Conservation (phyloP, 2,797 vertebrate genomes). For the Ataeniobius toweri region DNA sequence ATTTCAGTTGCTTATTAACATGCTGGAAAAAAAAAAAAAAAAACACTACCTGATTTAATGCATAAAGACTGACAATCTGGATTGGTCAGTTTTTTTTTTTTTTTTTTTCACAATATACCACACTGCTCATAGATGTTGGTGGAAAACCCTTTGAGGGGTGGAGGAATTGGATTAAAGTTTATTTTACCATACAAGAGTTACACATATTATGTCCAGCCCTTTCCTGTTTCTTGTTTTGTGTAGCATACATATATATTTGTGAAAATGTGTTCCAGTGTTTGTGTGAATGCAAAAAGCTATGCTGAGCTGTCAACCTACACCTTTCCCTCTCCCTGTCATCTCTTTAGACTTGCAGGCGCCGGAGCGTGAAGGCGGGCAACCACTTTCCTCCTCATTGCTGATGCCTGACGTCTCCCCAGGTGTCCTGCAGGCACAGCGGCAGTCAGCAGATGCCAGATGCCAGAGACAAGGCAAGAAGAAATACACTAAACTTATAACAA, state of each 20-base stretch:
- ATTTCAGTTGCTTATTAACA: background rate
- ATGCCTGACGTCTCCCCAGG: slow-evolving; percentile 62
- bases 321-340: slow-evolving; percentile 74
- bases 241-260: slow-evolving; percentile 34
- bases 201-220: slow-evolving; percentile 6
- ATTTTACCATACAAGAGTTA: slow-evolving; percentile 14
- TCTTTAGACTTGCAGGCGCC: slow-evolving; percentile 52
- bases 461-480: slow-evolving; percentile 47
- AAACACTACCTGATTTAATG: background rate
- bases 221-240: slow-evolving; percentile 22
- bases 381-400: slow-evolving; percentile 57
- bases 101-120: background rate
- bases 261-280: slow-evolving; percentile 42
- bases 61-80: background rate
- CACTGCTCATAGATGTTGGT: background rate
- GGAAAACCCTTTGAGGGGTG: background rate
- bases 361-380: slow-evolving; percentile 63
- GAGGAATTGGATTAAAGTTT: slow-evolving; percentile 14
- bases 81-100: background rate
- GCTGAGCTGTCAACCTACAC: slow-evolving; percentile 68
- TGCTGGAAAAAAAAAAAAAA: background rate
- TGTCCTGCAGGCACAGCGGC: slow-evolving; percentile 67
- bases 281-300: slow-evolving; percentile 52
- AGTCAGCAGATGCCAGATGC: slow-evolving; percentile 57
- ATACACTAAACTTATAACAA: slow-evolving; percentile 63